phyloP scores from a whole-genome alignment of 1,140 invertebrate genomes.

The Musca vetustissima region DNA sequence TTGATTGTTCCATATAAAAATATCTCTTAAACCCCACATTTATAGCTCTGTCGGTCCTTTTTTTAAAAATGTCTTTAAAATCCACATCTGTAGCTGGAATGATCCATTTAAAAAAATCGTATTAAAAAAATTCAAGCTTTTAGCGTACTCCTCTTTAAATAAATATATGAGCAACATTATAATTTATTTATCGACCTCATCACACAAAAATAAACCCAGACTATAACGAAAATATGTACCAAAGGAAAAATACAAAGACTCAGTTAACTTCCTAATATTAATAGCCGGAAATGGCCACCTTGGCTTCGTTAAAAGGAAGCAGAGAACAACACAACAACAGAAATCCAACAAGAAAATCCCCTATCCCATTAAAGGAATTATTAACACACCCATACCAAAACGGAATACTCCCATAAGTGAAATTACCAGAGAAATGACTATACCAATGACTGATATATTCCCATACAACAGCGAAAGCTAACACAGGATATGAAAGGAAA shows the following conservation, averaged over 20 bases:
- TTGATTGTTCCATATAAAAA: too few relatives aligned
- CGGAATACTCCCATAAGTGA: background rate
- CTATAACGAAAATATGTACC: too few relatives aligned
- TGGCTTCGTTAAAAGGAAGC: constrained; percentile 12
- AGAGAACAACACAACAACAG: background rate
- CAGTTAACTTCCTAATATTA: background rate
- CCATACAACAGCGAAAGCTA: constrained; percentile 1
- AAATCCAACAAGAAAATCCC: background rate
- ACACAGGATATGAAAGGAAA: background rate
- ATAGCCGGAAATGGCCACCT: constrained; percentile 7
- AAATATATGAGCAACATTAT: too few relatives aligned
- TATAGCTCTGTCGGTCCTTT: too few relatives aligned
- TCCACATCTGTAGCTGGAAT: too few relatives aligned
- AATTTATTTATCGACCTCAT: too few relatives aligned
- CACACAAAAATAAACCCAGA: background rate
- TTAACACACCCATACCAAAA: background rate
- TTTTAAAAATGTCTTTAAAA: too few relatives aligned
- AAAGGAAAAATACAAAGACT: too few relatives aligned
- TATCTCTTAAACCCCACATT: too few relatives aligned
- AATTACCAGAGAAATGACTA: constrained; percentile 10
- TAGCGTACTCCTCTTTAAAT: too few relatives aligned
- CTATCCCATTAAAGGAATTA: constrained; percentile 7
- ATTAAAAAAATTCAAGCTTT: too few relatives aligned
- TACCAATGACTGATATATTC: background rate
- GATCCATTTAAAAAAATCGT: too few relatives aligned